Evolutionary conservation across 1,140 invertebrate genomes (phyloP).

Genomic region (Wasmannia auropunctata): DNA sequence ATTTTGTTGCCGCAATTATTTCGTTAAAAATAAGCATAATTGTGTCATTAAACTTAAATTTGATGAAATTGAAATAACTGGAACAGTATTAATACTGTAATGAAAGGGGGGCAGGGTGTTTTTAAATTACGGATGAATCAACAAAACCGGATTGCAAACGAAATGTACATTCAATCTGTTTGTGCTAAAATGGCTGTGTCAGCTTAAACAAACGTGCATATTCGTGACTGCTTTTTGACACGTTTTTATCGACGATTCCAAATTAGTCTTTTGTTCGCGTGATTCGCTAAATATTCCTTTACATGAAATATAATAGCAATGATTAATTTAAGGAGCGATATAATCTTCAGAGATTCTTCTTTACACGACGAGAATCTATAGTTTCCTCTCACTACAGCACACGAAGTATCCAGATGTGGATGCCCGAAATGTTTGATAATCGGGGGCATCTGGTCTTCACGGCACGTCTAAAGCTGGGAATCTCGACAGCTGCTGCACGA

Average conservation of each 20-base stretch:
- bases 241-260: neutral
- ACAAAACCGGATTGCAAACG: neutral
- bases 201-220: neutral
- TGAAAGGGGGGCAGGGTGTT: neutral
- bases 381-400: neutral
- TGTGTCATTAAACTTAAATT: neutral
- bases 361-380: neutral
- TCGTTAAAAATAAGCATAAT: neutral
- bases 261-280: neutral
- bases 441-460: constrained; percentile 13
- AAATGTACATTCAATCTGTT: neutral
- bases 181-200: neutral
- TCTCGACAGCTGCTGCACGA: constrained; percentile 7
- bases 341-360: neutral
- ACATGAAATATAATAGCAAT: neutral
- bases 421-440: neutral
- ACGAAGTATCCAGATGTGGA: neutral
- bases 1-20: neutral
- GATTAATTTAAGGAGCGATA: constrained; percentile 3
- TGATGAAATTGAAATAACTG: neutral
- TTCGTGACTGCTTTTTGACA: neutral
- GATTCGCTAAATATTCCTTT: neutral
- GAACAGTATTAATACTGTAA: neutral
- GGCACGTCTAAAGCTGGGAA: neutral
- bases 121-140: neutral